Conservation (phyloP, 2,797 vertebrate genomes). For the Philypnodon macrostomus region DNA sequence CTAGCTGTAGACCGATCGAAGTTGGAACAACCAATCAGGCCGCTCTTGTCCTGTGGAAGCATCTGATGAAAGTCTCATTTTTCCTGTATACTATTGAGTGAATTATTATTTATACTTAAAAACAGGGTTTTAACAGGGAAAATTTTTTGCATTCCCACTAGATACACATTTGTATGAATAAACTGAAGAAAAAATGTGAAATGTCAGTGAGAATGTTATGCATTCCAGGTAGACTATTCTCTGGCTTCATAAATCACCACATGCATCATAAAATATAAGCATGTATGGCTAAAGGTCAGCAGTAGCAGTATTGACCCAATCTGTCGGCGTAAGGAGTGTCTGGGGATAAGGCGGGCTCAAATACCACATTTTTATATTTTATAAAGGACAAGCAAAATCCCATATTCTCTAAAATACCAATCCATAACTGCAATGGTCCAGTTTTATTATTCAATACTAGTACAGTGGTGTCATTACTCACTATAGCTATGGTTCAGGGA, state of each 20-base stretch:
- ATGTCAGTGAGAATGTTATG: too few relatives aligned
- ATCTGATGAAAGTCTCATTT: too few relatives aligned
- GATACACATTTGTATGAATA: too few relatives aligned
- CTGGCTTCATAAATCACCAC: background rate
- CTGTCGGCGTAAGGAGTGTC: background rate
- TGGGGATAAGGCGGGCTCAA: background rate
- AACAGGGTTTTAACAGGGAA: too few relatives aligned
- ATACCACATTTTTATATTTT: conserved; percentile 11
- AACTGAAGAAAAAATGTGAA: too few relatives aligned
- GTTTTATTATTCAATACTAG: background rate
- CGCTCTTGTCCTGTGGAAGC: too few relatives aligned
- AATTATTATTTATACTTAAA: too few relatives aligned
- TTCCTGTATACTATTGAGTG: too few relatives aligned
- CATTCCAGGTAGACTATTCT: conserved; percentile 3
- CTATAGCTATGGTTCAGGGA: background rate
- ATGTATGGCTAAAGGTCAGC: conserved; percentile 6
- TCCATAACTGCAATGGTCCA: background rate
- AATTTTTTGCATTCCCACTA: too few relatives aligned
- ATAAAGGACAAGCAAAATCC: background rate
- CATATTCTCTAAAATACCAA: background rate
- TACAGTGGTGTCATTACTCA: background rate
- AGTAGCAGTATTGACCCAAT: conserved; percentile 3
- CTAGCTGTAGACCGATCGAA: too few relatives aligned
- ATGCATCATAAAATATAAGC: conserved; percentile 6
- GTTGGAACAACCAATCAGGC: too few relatives aligned